These are phyloP conservation scores for Sebastes fasciatus DNA, from an alignment of 2,113 vertebrate genomes.

Conservation along the genomic window DNA sequence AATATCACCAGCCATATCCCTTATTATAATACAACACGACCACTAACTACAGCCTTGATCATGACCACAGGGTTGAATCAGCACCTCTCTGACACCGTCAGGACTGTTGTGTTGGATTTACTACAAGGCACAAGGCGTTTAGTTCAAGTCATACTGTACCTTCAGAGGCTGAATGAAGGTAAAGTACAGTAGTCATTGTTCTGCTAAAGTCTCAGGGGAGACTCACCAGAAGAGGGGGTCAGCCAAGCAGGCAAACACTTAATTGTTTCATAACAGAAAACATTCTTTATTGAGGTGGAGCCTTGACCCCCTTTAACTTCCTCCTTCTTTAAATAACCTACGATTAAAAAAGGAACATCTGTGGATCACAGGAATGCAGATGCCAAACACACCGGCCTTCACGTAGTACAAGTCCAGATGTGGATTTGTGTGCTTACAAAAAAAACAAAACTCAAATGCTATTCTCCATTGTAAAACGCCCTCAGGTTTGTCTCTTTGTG, in stretches of 20 bases:
- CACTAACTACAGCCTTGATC: not conserved
- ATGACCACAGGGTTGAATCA: conserved; percentile 8
- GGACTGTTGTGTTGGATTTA: conserved; percentile 5
- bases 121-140: not conserved
- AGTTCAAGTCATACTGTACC: conserved; percentile 22
- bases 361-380: conserved; percentile 51
- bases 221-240: conserved; percentile 74
- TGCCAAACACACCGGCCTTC: conserved; percentile 58
- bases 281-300: conserved; percentile 81
- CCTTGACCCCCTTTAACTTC: conserved; percentile 75
- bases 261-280: conserved; percentile 84
- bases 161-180: conserved; percentile 58
- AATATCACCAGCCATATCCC: not conserved
- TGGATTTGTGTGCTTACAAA: conserved; percentile 11
- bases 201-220: conserved; percentile 65
- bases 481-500: not conserved
- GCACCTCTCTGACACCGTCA: conserved; percentile 17
- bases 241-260: conserved; percentile 82
- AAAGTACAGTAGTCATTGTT: conserved; percentile 76
- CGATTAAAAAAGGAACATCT: conserved; percentile 72
- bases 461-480: not conserved
- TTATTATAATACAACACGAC: not conserved
- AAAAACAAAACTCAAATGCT: not conserved
- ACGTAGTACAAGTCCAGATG: conserved; percentile 15
- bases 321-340: conserved; percentile 79